Base-by-base conservation (phyloP, 1,140 invertebrate species). In the Drosophila gunungcola region DNA sequence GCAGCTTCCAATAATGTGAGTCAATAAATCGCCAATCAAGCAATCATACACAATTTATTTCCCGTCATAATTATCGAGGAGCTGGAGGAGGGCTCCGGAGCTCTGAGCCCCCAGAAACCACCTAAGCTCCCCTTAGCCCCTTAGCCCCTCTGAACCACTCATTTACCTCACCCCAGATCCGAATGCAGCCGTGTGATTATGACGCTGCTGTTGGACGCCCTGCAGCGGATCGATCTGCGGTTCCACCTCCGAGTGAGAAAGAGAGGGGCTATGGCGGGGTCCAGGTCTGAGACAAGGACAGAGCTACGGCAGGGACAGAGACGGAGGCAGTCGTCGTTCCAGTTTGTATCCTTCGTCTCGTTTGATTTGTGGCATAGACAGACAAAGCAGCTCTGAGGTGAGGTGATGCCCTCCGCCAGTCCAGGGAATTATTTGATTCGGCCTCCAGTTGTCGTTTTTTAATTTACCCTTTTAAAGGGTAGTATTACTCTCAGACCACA, bases 21-120 rank as follows among this genome's bases (percentile, higher is more conserved):
- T 91, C 89, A 91, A 91, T 91, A 91, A 91, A 91, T 90, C 84
- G 89, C 81, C 89, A 91, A 91, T 91, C 83, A 91, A 91, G 89
- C 89, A 89, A 91, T 91, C 89, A 91, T 82, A 82, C 81, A 91
- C 80, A 91, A 91, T 91, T 91, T 91, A 91, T 91, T 89, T 91
- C 78, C 89, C 78, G 78, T 91, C 89, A 91, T 91, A 91, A 91
- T 91, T 91, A 91, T 91, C 78, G 69, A 85, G 64, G 70, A 77
- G 62, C 61, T 76, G 61, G 60, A 53, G 48, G 48, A 75, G 73
- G 16, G 49, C 29, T 57, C 51, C 6, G 11, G 34, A 41, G 67
- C 49, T 42, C 34, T 49, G 27, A 16, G 62, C 16, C 7, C 38
- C 51, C 25, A 13, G 11, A 25, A 54, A 1, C 38, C 49, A 16